Evolutionary conservation across 1,140 invertebrate species (phyloP), one percentile per base, ranked within the genome.

Genomic region (Drosophila ogumai): DNA sequence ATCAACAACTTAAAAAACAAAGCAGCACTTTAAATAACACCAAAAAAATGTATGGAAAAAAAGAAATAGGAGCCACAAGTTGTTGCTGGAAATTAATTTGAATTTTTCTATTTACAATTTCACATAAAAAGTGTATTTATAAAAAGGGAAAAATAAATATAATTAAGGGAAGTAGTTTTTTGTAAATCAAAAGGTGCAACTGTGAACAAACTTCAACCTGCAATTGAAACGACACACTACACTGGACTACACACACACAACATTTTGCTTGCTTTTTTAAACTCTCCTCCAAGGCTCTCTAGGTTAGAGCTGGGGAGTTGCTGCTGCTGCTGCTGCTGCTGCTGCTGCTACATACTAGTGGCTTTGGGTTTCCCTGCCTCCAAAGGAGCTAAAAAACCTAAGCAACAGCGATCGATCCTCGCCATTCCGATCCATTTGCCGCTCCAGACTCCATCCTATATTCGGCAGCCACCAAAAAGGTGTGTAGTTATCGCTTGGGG

Each of bases 1-100:
- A 84, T 90, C 85, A 88, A 88, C 84, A 88, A 88, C 84, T 84
- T 88, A 86, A 50, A 87, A 87, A 81, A 63, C 88, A 59, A 71
- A 47, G 75, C 81, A 82, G 75, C 81, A 75, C 64, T 75, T 60
- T 68, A 54, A 60, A 61, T 75, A 87, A 82, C 75, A 88, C 49
- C 58, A 76, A 71, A 71, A 75, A 73, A 78, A 72, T 36, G 52
- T 8, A 22, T 1, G n/a, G n/a, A 12, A 17, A 31, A 28, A 9
- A 6, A 6, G n/a, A 28, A 22, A 34, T 6, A 31, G 44, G 12
- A 31, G 25, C 25, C 25, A 6, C 66, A 60, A 71, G 64, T 79
- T 71, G 66, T 76, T 79, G 78, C 46, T 52, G 15, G 63, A 17
- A 8, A 19, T 19, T 13, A 22, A 34, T 46, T 46, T 25, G 6